phyloP scores from a whole-genome alignment of 2,113 vertebrate genomes.

The Rostratula benghalensis region DNA sequence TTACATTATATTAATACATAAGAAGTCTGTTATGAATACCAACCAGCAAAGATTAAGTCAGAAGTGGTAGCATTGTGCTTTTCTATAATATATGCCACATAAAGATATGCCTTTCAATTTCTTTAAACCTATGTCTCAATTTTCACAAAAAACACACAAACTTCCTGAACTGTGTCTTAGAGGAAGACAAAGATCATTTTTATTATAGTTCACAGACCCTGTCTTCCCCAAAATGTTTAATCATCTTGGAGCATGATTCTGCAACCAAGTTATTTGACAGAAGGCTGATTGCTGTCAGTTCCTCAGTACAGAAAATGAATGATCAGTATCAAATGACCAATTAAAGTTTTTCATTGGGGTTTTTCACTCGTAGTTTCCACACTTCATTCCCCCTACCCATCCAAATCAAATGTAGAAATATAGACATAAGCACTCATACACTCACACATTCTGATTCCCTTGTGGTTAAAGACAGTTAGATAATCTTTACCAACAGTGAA shows the following conservation, averaged over 20 bases:
- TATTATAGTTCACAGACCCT: neutral
- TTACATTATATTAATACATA: neutral
- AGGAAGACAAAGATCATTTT: neutral
- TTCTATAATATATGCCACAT: neutral
- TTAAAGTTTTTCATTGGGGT: neutral
- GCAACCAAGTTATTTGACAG: neutral
- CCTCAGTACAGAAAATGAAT: neutral
- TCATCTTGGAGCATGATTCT: neutral
- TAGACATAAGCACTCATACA: neutral
- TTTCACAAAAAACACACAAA: too few relatives aligned
- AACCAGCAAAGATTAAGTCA: neutral
- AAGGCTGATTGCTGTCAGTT: neutral
- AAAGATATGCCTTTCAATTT: neutral
- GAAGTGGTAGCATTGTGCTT: neutral
- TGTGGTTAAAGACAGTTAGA: neutral
- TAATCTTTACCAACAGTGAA: neutral
- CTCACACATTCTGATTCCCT: fast-evolving
- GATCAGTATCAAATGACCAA: neutral
- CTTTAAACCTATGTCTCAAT: neutral
- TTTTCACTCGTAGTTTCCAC: neutral
- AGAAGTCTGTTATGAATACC: neutral
- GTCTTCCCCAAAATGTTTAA: neutral
- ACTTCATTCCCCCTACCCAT: neutral
- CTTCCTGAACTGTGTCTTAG: neutral
- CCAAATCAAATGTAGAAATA: neutral